phyloP scores from a whole-genome alignment of 2,888 invertebrate species.

The Plusia festucae region DNA sequence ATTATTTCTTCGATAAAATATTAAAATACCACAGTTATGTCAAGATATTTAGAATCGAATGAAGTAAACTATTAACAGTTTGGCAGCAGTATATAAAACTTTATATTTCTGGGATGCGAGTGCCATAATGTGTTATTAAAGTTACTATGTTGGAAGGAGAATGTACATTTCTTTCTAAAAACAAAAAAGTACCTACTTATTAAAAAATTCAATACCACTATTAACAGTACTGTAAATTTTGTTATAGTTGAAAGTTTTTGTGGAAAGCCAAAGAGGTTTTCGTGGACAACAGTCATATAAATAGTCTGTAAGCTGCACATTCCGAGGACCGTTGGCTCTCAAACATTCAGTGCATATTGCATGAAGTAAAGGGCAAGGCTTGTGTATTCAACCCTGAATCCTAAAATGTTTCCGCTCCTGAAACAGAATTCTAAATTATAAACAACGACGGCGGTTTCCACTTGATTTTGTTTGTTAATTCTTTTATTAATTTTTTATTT shows the following conservation, averaged over 20 bases:
- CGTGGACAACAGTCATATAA: neutral
- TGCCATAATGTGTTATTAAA: too few species aligned
- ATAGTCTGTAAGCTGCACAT: neutral
- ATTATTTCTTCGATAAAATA: too few species aligned
- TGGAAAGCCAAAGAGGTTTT: neutral
- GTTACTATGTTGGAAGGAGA: too few species aligned
- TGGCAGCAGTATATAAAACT: too few species aligned
- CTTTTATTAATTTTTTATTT: neutral
- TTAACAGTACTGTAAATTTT: too few species aligned
- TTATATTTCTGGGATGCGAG: too few species aligned
- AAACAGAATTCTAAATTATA: neutral
- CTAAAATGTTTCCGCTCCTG: slow-evolving; percentile 3
- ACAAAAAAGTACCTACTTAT: too few species aligned
- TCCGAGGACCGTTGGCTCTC: neutral
- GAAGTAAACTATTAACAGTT: too few species aligned
- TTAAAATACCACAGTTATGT: too few species aligned
- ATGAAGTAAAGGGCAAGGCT: slow-evolving; percentile 4
- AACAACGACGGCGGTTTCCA: neutral
- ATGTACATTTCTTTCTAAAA: too few species aligned
- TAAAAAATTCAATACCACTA: too few species aligned
- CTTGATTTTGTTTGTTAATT: slow-evolving; percentile 5
- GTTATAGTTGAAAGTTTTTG: neutral
- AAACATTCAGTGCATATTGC: slow-evolving; percentile 3
- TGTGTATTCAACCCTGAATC: slow-evolving; percentile 2
- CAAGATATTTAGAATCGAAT: too few species aligned